Conservation (phyloP, 2,888 invertebrate genomes). For the Temnothorax rugatulus region DNA sequence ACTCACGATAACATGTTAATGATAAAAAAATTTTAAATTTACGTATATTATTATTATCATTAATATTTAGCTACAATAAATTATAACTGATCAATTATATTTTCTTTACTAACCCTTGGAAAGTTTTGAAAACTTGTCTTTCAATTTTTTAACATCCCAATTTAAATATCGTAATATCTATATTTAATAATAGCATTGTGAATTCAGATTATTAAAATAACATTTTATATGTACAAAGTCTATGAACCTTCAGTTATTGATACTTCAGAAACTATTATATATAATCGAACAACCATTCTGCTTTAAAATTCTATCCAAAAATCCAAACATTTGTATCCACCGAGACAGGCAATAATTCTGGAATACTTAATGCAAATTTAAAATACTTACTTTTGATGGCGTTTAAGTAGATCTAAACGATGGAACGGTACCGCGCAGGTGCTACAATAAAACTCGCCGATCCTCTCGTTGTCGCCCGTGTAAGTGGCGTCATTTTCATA, state of each 20-base stretch:
- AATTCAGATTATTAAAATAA: neutral
- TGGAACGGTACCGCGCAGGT: constrained; percentile 94
- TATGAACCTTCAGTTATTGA: neutral
- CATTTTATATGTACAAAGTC: neutral
- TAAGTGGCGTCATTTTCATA: constrained; percentile 87
- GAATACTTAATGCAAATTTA: neutral
- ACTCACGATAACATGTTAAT: neutral
- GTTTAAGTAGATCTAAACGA: constrained; percentile 91
- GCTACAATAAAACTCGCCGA: constrained; percentile 89
- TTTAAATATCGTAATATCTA: neutral
- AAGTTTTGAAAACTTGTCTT: no score
- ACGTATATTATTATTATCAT: neutral
- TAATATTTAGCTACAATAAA: neutral
- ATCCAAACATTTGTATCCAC: neutral
- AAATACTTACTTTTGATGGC: constrained; percentile 88
- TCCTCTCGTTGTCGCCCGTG: constrained; percentile 88
- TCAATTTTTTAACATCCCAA: neutral
- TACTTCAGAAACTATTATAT: neutral
- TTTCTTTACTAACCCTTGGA: neutral
- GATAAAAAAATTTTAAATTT: no score
- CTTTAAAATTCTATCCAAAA: no score
- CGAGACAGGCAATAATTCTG: neutral
- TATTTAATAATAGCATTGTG: neutral
- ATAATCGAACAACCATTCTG: neutral
- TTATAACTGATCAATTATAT: neutral